Evolutionary conservation across 2,113 vertebrate genomes (phyloP).

Genomic region (Scartelaos histophorus): DNA sequence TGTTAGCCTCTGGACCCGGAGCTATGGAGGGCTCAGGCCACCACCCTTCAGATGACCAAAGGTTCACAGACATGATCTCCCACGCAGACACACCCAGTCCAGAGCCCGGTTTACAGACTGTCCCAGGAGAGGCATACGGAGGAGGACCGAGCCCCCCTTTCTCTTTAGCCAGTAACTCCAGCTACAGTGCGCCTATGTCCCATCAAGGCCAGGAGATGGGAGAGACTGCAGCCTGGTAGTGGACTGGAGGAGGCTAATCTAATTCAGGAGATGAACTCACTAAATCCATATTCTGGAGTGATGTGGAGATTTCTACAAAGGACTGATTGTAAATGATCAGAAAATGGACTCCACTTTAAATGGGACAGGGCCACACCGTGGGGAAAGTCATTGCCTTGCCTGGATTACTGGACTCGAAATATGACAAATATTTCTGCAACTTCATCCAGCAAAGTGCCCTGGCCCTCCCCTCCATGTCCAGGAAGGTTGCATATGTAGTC

Average conservation of each 20-base stretch:
- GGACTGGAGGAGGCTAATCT: conserved; percentile 37
- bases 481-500: conserved; percentile 29
- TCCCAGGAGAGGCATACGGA: conserved; percentile 90
- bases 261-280: conserved; percentile 55
- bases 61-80: conserved; percentile 99
- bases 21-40: conserved; percentile 88
- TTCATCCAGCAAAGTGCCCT: conserved; percentile 46
- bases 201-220: conserved; percentile 94
- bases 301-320: conserved; percentile 34
- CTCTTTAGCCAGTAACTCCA: conserved; percentile 90
- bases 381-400: conserved; percentile 31
- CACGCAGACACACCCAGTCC: conserved; percentile 95
- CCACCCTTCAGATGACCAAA: conserved; percentile 93
- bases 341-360: conserved; percentile 20
- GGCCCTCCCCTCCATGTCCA: conserved; percentile 44
- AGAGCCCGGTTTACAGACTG: conserved; percentile 90
- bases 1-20: conserved; percentile 88
- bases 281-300: conserved; percentile 22
- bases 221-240: conserved; percentile 91
- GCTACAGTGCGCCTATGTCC: conserved; percentile 90
- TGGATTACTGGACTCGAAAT: conserved; percentile 55
- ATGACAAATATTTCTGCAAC: conserved; percentile 15
- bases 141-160: conserved; percentile 94
- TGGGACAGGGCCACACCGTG: conserved; percentile 19
- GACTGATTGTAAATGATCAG: conserved; percentile 38